Evolutionary conservation across 2,797 vertebrate genomes (phyloP), one percentile per base, ranked within the genome.

Genomic region (Malurus splendens): DNA sequence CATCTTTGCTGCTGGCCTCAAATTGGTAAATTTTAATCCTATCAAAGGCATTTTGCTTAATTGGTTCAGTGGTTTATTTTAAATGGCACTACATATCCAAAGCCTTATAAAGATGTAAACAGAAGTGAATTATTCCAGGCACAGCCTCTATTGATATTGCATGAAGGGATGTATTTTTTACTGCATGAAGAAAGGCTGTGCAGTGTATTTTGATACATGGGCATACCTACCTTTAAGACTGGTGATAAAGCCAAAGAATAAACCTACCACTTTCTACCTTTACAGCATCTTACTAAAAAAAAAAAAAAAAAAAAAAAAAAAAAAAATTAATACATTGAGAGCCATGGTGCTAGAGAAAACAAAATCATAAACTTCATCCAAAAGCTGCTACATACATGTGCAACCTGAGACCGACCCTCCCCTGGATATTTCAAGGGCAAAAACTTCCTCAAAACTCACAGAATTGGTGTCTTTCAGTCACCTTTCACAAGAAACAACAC

Each of bases 341-440:
- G 52, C 8, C 4, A 10, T 8, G 16, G 33, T 73, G 15, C 27
- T 65, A 66, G 44, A 73, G 44, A 62, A 85, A 90, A 42, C 9
- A 50, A 64, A 87, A 60, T 9, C 10, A 30, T 39, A 8, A 28
- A 17, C 10, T 23, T 71, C 3, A n/a, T 13, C 20, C 12, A 14
- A 67, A 77, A 62, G n/a, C 41, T 67, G 17, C 33, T 71, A 28
- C 14, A 41, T 36, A 45, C 27, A 2, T 41, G 55, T 7, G 1
- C 12, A 64, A 22, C 25, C 20, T 38, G 38, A 74, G 28, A 79
- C 6, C 0, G 0, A 27, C 5, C 12, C 24, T 61, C 17, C 25
- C 12, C 19, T 42, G 8, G 30, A 32, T 7, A 50, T 7, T 48
- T 64, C 24, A 60, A 4, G 19, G 19, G 16, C 17, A 64, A 68